phyloP scores from a whole-genome alignment of 2,113 vertebrate genomes.

The Colius striatus region DNA sequence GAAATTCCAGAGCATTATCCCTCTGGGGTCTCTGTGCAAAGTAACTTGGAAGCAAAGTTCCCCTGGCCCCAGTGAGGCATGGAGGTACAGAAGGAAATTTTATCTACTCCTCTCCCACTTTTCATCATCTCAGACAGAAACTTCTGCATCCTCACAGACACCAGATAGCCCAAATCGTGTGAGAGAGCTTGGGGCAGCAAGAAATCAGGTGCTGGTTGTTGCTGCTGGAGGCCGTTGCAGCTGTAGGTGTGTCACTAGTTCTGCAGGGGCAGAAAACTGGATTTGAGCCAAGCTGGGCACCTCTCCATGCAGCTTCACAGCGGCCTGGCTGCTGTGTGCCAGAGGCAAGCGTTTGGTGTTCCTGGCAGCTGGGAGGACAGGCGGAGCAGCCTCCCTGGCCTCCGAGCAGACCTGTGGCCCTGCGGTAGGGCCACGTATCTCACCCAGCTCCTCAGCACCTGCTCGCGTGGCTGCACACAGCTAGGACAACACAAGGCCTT shows the following conservation, averaged over 20 bases:
- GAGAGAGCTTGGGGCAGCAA: background rate
- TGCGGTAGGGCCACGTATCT: background rate
- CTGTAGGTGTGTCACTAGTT: too few species aligned
- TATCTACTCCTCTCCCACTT: background rate
- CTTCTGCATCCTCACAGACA: background rate
- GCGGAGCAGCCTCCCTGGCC: background rate
- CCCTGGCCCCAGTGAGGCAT: background rate
- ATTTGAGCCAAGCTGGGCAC: background rate
- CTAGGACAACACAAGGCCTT: background rate
- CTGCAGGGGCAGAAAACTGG: background rate
- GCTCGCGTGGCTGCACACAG: fast-evolving
- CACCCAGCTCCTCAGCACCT: fast-evolving
- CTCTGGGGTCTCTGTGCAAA: background rate
- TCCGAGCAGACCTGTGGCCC: fast-evolving
- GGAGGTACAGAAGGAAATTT: background rate
- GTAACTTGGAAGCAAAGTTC: background rate
- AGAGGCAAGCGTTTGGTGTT: background rate
- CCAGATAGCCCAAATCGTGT: background rate
- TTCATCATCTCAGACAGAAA: background rate
- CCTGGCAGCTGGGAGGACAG: fast-evolving
- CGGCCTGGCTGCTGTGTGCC: background rate
- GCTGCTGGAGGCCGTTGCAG: background rate
- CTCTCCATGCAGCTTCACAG: background rate
- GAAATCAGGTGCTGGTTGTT: background rate
- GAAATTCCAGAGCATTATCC: background rate